These are phyloP conservation scores for Hoplodrina blanda DNA, from an alignment of 2,888 invertebrate species.

Conservation along the genomic window DNA sequence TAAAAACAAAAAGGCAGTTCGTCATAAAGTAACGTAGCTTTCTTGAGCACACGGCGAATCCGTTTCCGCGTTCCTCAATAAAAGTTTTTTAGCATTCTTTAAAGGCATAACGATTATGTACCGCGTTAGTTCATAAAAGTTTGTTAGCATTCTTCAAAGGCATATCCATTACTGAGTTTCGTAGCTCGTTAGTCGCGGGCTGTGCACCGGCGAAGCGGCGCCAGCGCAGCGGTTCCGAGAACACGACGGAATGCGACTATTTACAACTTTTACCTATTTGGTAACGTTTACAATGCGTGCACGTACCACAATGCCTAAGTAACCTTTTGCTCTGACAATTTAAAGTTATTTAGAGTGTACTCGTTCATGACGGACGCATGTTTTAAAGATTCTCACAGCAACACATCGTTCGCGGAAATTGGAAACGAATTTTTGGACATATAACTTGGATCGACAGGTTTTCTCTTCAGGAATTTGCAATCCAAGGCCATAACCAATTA, in stretches of 20 bases:
- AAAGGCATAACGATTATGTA: constrained; percentile 58
- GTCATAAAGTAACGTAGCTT: constrained; percentile 36
- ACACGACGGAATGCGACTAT: constrained; percentile 87
- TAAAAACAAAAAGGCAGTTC: constrained; percentile 3
- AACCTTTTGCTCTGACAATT: constrained; percentile 77
- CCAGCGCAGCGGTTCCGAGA: constrained; percentile 83
- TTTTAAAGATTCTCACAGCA: constrained; percentile 20
- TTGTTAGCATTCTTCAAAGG: constrained; percentile 56
- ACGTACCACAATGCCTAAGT: constrained; percentile 79
- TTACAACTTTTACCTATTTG: constrained; percentile 90
- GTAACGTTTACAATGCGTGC: constrained; percentile 86
- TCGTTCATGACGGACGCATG: constrained; percentile 52
- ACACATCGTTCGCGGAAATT: constrained; percentile 6
- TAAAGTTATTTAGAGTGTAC: constrained; percentile 57
- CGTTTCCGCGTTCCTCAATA: constrained; percentile 56
- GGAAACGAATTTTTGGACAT: neutral
- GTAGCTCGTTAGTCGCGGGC: constrained; percentile 68
- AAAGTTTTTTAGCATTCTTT: constrained; percentile 48
- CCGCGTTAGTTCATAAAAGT: constrained; percentile 51
- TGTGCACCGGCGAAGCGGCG: constrained; percentile 74
- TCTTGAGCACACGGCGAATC: constrained; percentile 42
- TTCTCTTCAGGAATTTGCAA: constrained; percentile 16
- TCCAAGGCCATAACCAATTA: neutral
- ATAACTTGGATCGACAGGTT: constrained; percentile 1
- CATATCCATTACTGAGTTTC: constrained; percentile 68